phyloP scores from a whole-genome alignment of 2,113 vertebrate genomes.

The Numida meleagris region DNA sequence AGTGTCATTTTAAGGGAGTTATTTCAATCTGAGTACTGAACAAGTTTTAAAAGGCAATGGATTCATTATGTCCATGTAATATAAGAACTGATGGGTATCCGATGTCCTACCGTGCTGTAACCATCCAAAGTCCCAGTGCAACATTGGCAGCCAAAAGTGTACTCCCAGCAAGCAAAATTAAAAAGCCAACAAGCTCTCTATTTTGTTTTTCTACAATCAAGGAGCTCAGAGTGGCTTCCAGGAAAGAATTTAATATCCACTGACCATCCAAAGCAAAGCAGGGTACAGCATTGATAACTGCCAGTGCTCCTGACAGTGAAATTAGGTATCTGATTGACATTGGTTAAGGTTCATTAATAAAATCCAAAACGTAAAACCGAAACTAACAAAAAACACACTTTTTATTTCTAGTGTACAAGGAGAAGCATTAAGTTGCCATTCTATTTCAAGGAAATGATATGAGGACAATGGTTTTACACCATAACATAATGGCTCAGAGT shows the following conservation, averaged over 20 bases:
- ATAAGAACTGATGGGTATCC: neutral
- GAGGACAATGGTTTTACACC: neutral
- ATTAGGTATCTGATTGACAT: conserved; percentile 87
- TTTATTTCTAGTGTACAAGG: neutral
- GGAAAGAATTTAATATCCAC: conserved; percentile 96
- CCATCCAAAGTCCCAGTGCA: conserved; percentile 97
- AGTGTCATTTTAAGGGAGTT: conserved; percentile 59
- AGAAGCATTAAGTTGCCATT: neutral
- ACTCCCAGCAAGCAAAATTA: conserved; percentile 94
- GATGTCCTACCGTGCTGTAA: conserved; percentile 88
- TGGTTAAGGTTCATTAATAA: conserved; percentile 70
- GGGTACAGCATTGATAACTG: conserved; percentile 96
- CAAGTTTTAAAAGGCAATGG: conserved; percentile 44
- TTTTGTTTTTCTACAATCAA: conserved; percentile 88
- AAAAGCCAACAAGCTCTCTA: conserved; percentile 93
- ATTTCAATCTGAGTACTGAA: conserved; percentile 37
- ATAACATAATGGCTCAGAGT: neutral
- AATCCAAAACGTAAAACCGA: neutral
- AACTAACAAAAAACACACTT: neutral
- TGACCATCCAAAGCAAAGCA: conserved; percentile 98
- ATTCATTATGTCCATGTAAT: neutral
- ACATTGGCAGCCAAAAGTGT: conserved; percentile 95
- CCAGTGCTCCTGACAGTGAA: conserved; percentile 94
- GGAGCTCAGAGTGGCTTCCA: conserved; percentile 91
- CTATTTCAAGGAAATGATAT: neutral